These are phyloP conservation scores for Pedicia rivosa DNA, from an alignment of 2,888 invertebrate genomes.

Conservation along the genomic window DNA sequence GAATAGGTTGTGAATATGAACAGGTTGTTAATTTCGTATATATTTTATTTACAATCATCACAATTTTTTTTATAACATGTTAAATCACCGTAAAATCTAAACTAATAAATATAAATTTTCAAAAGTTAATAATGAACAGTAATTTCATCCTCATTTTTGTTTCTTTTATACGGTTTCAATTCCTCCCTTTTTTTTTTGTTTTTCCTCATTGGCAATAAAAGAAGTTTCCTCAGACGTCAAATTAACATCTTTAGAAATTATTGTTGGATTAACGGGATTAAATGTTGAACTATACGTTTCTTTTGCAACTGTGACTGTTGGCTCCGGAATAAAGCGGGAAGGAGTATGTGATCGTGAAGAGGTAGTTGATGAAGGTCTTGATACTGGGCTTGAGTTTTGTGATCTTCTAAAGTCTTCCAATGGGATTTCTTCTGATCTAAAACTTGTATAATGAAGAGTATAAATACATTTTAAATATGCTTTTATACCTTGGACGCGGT, in stretches of 20 bases:
- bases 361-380: constrained; percentile 18
- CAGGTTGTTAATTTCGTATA: too few species aligned
- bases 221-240: constrained; percentile 59
- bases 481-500: constrained; percentile 42
- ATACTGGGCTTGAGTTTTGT: constrained; percentile 32
- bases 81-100: too few species aligned
- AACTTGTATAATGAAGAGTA: not conserved
- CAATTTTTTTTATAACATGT: too few species aligned
- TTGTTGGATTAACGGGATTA: constrained; percentile 14
- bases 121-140: not conserved
- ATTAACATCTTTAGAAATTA: constrained; percentile 19
- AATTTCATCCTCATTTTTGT: not conserved
- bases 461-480: not conserved
- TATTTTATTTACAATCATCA: too few species aligned
- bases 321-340: constrained; percentile 16
- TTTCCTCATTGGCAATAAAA: constrained; percentile 48
- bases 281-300: too few species aligned
- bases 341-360: constrained; percentile 34
- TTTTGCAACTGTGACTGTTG: not conserved
- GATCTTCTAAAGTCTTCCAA: constrained; percentile 57
- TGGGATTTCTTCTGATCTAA: constrained; percentile 58
- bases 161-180: constrained; percentile 34
- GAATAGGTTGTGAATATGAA: too few species aligned
- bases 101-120: not conserved
- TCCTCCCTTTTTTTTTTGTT: constrained; percentile 28